Base-by-base conservation (phyloP, 2,888 invertebrate genomes). In the Pyrrhopygopsis socrates region DNA sequence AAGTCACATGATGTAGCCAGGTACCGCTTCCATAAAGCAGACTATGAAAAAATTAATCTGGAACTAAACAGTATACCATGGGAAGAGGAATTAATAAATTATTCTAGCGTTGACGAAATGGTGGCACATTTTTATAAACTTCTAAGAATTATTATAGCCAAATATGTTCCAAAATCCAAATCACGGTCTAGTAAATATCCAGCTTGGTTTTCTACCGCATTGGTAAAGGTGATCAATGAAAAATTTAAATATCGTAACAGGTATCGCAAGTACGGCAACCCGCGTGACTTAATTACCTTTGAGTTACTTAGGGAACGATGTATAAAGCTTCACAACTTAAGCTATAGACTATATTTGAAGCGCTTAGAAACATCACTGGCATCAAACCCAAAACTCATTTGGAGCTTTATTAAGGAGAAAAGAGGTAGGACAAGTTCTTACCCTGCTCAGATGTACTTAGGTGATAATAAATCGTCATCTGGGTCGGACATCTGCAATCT, bases 201-300 rank as follows among this genome's bases (percentile, higher is more conserved):
- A 2, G 24, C 73, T 24, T 92, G 85, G 89, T 90, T 84, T 41
- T 78, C 76, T 6, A 6, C 2, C 8, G n/a, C 81, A 29, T 70
- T 86, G n/a, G 81, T 84, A 27, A 80, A 41, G 11, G 67, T 63
- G 1, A 13, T 63, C 15, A 27, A 63, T 27, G 63, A 27, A 27
- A 63, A 63, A 63, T 27, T 58, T 38, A 85, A 82, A 60, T 83
- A 63, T 60, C 73, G 81, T 2, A 74, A 20, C 81, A 63, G 78
- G 71, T 60, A 80, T 38, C 82, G 81, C n/a, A 86, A 85, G 38
- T 88, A 83, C 34, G 88, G 87, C 13, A 90, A 89, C n/a, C 88
- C 90, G 0, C 67, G 83, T 3, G 90, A 90, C 29, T 27, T 60
- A 0, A 13, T 81, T 20, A 30, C 87, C 0, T 78, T 78, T 68